These are phyloP conservation scores for Pygoscelis adeliae DNA, from an alignment of 2,113 vertebrate genomes.

Conservation along the genomic window DNA sequence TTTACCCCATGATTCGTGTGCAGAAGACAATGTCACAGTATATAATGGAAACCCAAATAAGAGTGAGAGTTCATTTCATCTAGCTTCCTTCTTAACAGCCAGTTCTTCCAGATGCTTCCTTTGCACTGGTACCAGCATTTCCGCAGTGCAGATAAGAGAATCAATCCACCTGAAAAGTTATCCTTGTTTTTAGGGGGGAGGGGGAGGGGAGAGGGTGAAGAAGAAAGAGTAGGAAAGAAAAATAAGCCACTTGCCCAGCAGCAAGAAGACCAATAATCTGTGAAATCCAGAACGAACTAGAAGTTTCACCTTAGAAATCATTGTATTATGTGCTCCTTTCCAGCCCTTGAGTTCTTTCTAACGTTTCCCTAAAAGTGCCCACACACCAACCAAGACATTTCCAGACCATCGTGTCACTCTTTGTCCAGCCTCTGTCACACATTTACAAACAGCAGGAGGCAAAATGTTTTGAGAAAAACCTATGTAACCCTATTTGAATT, in stretches of 20 bases:
- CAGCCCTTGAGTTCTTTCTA: neutral
- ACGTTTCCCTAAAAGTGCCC: neutral
- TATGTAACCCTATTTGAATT: neutral
- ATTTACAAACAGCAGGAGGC: neutral
- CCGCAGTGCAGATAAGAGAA: neutral
- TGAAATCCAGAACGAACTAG: neutral
- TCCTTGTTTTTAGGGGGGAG: neutral
- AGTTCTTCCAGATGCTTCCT: neutral
- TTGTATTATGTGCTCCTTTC: neutral
- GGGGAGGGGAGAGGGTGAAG: neutral
- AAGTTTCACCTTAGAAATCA: neutral
- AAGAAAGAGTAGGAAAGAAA: neutral
- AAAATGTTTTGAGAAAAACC: conserved; percentile 17
- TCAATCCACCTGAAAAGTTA: neutral
- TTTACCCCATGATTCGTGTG: neutral
- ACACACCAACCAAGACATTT: neutral
- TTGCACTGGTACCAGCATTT: neutral
- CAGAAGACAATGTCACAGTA: neutral
- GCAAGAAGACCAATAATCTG: neutral
- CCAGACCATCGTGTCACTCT: neutral
- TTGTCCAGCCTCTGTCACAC: neutral
- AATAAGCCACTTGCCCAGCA: neutral
- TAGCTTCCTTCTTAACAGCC: neutral
- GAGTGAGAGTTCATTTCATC: neutral
- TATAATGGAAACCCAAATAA: neutral